These are phyloP conservation scores for Psammodynastes pulverulentus DNA, from an alignment of 2,113 vertebrate genomes.

Conservation along the genomic window DNA sequence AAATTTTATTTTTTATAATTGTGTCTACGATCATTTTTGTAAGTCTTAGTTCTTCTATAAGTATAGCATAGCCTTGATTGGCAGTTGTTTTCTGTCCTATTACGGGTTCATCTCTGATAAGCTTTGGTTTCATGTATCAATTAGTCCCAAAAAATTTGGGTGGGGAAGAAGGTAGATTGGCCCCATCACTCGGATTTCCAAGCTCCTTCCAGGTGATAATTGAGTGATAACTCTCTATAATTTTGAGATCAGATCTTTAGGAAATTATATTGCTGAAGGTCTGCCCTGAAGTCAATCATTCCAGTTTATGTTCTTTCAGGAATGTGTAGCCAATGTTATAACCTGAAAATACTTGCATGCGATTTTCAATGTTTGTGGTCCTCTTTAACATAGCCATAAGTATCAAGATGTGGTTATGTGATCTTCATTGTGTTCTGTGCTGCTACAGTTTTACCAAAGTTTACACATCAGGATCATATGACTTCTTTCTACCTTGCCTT, in stretches of 20 bases:
- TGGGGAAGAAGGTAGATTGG: too few relatives aligned
- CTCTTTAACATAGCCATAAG: neutral
- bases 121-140: slow-evolving; percentile 25
- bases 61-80: neutral
- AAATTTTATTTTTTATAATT: neutral
- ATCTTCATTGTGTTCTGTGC: neutral
- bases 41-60: neutral
- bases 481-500: slow-evolving; percentile 28
- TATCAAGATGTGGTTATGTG: neutral
- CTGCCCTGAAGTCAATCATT: neutral
- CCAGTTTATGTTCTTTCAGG: neutral
- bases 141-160: neutral
- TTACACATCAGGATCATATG: slow-evolving; percentile 20
- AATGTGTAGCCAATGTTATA: neutral
- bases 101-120: neutral
- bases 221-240: slow-evolving; percentile 26
- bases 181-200: neutral
- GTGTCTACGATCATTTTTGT: neutral
- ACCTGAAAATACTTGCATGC: neutral
- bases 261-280: slow-evolving; percentile 25
- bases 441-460: slow-evolving; percentile 8
- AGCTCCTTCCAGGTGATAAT: slow-evolving; percentile 11
- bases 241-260: slow-evolving; percentile 25
- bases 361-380: neutral
- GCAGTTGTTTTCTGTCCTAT: neutral